Evolutionary conservation across 2,888 invertebrate species (phyloP).

Genomic region (Phaonia tiefii): DNA sequence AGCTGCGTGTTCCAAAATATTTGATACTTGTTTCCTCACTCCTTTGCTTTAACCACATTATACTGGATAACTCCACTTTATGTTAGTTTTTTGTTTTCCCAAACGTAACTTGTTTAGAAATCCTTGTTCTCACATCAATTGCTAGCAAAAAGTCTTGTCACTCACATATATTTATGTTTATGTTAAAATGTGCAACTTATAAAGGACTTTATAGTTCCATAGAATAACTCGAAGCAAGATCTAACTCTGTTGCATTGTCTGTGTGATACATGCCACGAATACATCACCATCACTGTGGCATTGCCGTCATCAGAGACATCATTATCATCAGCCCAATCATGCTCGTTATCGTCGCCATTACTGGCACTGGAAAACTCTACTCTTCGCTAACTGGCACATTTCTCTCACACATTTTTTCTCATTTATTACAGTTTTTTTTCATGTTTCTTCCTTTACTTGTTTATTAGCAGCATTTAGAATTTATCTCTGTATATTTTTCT

Average conservation of each 20-base stretch:
- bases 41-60: no score
- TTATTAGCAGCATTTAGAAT: constrained; percentile 28
- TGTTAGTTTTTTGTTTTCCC: no score
- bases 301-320: neutral
- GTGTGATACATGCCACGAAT: neutral
- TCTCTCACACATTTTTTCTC: constrained; percentile 21
- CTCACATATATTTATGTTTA: no score
- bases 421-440: constrained; percentile 11
- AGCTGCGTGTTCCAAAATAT: no score
- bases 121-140: no score
- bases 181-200: no score
- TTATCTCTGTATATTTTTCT: constrained; percentile 8
- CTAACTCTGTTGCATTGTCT: constrained; percentile 10
- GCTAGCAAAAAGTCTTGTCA: no score
- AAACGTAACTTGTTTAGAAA: no score
- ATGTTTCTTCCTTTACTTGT: neutral
- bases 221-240: neutral
- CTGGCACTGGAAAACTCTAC: neutral
- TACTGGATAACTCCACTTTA: no score
- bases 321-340: constrained; percentile 1
- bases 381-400: constrained; percentile 10
- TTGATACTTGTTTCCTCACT: no score
- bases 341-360: constrained; percentile 18
- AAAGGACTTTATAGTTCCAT: neutral
- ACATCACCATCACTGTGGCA: constrained; percentile 18